Conservation (phyloP, 2,888 invertebrate genomes). For the Ochropacha duplaris region DNA sequence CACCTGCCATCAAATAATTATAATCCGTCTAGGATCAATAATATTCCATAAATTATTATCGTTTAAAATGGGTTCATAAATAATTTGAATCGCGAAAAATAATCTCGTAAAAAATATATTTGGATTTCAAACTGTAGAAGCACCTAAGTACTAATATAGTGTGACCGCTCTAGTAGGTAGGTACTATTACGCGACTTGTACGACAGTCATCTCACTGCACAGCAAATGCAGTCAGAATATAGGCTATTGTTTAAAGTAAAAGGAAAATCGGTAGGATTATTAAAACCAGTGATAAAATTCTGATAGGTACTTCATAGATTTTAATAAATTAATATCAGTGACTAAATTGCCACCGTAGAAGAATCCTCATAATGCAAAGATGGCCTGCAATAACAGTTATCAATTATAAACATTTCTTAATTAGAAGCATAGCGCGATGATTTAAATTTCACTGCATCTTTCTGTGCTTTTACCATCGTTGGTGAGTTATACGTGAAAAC, state of each 20-base stretch:
- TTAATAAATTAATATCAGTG: not conserved
- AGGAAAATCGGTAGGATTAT: too few species aligned
- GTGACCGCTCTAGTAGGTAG: too few species aligned
- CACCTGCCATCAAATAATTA: slow-evolving; percentile 46
- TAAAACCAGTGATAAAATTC: not conserved
- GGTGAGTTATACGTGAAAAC: slow-evolving; percentile 65
- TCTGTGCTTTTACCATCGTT: slow-evolving; percentile 63
- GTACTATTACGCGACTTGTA: too few species aligned
- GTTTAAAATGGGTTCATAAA: too few species aligned
- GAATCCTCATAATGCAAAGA: not conserved
- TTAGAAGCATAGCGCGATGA: slow-evolving; percentile 37
- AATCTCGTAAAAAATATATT: too few species aligned
- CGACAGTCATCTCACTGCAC: too few species aligned
- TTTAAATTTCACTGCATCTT: slow-evolving; percentile 45
- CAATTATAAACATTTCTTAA: slow-evolving; percentile 9
- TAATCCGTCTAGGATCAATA: not conserved
- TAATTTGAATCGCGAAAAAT: too few species aligned
- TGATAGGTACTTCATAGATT: not conserved
- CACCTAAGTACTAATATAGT: too few species aligned
- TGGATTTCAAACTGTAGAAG: too few species aligned
- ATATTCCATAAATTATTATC: too few species aligned
- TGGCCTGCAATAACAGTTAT: not conserved
- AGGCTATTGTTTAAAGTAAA: too few species aligned
- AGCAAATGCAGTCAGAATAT: too few species aligned
- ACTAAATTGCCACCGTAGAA: not conserved